These are phyloP conservation scores for Stomatorhinus ivindoensis DNA, from an alignment of 2,113 vertebrate genomes.

Conservation along the genomic window DNA sequence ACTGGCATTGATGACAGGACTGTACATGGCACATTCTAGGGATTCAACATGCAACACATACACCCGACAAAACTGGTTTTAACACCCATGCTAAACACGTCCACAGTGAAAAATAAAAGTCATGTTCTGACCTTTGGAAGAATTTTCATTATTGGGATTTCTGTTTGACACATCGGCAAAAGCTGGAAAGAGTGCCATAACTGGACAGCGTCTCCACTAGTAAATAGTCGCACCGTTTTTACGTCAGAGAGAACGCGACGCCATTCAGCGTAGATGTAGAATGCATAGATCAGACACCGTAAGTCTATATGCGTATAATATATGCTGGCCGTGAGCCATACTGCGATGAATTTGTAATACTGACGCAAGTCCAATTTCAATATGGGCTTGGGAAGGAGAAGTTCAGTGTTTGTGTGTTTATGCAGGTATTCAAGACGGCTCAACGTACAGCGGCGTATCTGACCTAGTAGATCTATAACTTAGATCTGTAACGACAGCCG, in stretches of 20 bases:
- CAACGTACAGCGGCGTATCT: not conserved
- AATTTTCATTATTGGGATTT: conserved; percentile 20
- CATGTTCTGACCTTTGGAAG: conserved; percentile 29
- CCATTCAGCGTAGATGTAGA: not conserved
- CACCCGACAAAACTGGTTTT: not conserved
- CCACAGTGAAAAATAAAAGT: not conserved
- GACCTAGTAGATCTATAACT: not conserved
- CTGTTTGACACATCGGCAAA: conserved; percentile 21
- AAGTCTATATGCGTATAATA: not conserved
- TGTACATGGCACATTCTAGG: not conserved
- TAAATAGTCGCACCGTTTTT: conserved; percentile 25
- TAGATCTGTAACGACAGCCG: not conserved
- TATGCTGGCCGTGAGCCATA: not conserved
- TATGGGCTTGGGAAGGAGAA: not conserved
- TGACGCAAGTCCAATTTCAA: not conserved
- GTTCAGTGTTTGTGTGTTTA: not conserved
- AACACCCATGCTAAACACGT: not conserved
- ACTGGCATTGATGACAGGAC: not conserved
- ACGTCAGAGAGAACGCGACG: conserved; percentile 2
- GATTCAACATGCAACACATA: not conserved
- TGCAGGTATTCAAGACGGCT: not conserved
- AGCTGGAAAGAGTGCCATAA: conserved; percentile 43
- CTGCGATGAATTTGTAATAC: conserved; percentile 1
- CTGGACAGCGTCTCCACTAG: not conserved
- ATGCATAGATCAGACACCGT: not conserved